Evolutionary conservation across 2,797 vertebrate species (phyloP), one percentile per base, ranked within the genome.

Genomic region (Channa striata): DNA sequence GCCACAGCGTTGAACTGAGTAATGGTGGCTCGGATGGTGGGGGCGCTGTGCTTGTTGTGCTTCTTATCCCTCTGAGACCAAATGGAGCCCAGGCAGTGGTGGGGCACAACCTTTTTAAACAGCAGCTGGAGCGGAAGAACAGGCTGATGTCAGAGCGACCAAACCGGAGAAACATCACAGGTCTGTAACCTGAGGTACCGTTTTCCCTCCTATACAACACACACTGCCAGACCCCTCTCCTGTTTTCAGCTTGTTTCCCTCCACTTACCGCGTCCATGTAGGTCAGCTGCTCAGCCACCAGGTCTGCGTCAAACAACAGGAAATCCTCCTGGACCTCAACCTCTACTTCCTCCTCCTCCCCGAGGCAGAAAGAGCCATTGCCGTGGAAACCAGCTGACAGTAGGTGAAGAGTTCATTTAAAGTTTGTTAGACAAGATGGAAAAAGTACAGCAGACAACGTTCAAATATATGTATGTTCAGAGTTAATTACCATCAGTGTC

Each of bases 51-150:
- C 72, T 97, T 95, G 86, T 96, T 96, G 74, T 96, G 94, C 80
- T 98, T 96, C 89, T 97, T 98, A 61, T 97, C 95, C 59, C 97
- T 93, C 65, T 77, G 96, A 52, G 97, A 98, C 97, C 97, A 99
- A 81, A 98, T 95, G 48, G 94, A 96, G 74, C 97, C 97, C 92
- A 99, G 87, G 77, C 97, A 99, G 90, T 99, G 96, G 89, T 98
- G 96, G 23, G 97, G 96, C 20, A 98, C 95, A 0, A 98, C 96
- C 76, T 95, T 97, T 90, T 97, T 96, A 87, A 99, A 99, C 10
- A 98, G 93, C 84, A 95, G 89, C 97, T 99, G 64, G 14, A 86
- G 76, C 66, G 78, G 20, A 56, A 59, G 12, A 37, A 57, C 4
- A 33, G 12, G 19, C 5, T 1, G 11, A 30, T 11, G 53, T 85